Conservation (phyloP, 2,113 vertebrate genomes). For the Arizona elegans region DNA sequence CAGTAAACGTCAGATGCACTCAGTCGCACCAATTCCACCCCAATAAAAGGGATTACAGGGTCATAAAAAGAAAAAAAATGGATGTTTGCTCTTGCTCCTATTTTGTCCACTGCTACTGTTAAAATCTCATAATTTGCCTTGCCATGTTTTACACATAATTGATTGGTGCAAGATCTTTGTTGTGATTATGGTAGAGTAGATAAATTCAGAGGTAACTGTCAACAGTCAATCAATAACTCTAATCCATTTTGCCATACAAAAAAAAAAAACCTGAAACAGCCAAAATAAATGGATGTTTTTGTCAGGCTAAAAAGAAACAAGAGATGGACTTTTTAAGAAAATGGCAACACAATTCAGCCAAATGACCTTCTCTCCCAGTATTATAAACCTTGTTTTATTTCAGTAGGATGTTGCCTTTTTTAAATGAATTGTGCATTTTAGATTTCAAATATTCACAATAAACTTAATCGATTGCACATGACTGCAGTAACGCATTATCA, state of each 20-base stretch:
- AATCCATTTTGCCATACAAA: neutral
- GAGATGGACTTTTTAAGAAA: neutral
- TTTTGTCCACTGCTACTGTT: neutral
- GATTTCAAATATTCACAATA: neutral
- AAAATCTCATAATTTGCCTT: neutral
- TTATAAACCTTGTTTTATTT: neutral
- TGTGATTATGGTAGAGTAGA: neutral
- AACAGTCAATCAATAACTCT: neutral
- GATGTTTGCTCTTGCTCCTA: neutral
- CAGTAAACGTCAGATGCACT: neutral
- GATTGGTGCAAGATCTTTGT: neutral
- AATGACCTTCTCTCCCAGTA: neutral
- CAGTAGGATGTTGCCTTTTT: neutral
- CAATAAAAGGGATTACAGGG: neutral
- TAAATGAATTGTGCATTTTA: neutral
- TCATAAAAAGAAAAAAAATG: neutral
- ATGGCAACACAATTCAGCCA: neutral
- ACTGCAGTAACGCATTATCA: neutral
- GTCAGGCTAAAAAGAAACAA: neutral
- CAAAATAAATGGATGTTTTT: neutral
- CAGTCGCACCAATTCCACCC: neutral
- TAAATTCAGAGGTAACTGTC: neutral
- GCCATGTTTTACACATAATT: neutral
- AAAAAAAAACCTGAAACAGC: neutral
- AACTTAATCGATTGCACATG: neutral